phyloP scores from a whole-genome alignment of 2,888 invertebrate species.

The Nebria salina region DNA sequence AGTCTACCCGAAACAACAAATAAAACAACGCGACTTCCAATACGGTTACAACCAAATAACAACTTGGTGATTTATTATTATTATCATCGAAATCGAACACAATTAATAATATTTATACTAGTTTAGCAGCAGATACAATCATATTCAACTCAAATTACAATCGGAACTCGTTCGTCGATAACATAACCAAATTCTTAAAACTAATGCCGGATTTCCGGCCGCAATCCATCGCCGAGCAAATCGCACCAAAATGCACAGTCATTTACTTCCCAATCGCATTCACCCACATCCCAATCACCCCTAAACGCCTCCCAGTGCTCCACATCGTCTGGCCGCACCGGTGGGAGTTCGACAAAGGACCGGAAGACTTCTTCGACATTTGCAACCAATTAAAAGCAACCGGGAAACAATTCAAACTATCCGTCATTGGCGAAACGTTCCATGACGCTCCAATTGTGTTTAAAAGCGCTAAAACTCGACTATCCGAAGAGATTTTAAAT shows the following conservation, averaged over 20 bases:
- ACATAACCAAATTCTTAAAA: conserved; percentile 70
- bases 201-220: conserved; percentile 73
- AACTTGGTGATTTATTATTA: conserved; percentile 66
- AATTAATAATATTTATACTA: conserved; percentile 55
- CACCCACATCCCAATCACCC: conserved; percentile 50
- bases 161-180: conserved; percentile 71
- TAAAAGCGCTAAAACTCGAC: conserved; percentile 63
- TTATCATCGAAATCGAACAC: conserved; percentile 27
- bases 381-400: conserved; percentile 65
- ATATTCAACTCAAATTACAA: conserved; percentile 79
- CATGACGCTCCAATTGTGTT: conserved; percentile 71
- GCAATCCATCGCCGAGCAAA: conserved; percentile 65
- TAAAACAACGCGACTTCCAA: conserved; percentile 76
- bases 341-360: conserved; percentile 83
- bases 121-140: conserved; percentile 73
- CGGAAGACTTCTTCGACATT: conserved; percentile 70
- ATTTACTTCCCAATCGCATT: conserved; percentile 64
- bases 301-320: conserved; percentile 54
- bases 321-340: conserved; percentile 80
- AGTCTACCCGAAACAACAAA: conserved; percentile 73
- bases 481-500: conserved; percentile 64
- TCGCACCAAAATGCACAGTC: conserved; percentile 70
- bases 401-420: conserved; percentile 67
- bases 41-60: conserved; percentile 80
- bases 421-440: conserved; percentile 72